Percentiles rank a stretch among this genome's conserved stretches.
Conservation (phyloP, 2,888 invertebrate genomes). For the Hirtodrosophila alboralis region DNA sequence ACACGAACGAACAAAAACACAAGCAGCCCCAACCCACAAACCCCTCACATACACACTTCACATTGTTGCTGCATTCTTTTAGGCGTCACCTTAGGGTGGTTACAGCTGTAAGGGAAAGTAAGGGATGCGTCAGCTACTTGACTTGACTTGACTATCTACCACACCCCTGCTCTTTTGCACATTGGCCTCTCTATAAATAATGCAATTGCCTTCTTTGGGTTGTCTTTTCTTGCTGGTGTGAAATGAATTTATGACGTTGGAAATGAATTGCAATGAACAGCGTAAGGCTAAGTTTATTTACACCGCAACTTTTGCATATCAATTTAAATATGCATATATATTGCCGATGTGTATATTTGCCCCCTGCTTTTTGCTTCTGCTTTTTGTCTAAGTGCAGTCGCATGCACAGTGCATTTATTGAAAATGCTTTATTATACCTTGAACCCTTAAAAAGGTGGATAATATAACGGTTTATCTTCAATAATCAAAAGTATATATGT, state of each 20-base stretch:
- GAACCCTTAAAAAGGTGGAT: too few relatives aligned
- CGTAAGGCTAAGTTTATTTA: constrained; percentile 36
- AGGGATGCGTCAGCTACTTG: constrained; percentile 22
- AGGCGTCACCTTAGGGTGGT: constrained; percentile 18
- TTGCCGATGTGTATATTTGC: background rate
- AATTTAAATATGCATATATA: constrained; percentile 29
- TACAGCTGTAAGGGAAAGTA: constrained; percentile 18
- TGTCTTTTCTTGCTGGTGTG: constrained; percentile 11
- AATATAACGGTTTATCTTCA: too few relatives aligned
- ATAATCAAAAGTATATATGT: too few relatives aligned
- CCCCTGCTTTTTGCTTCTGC: constrained; percentile 6
- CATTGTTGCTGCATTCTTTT: constrained; percentile 23
- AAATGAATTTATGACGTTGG: constrained; percentile 44
- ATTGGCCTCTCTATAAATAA: constrained; percentile 43
- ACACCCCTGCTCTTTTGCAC: too few relatives aligned
- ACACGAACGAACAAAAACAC: background rate
- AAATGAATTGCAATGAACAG: constrained; percentile 39
- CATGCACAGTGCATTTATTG: constrained; percentile 7
- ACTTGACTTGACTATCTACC: constrained; percentile 25
- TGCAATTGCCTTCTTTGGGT: constrained; percentile 42
- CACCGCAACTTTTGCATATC: constrained; percentile 53
- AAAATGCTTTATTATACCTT: constrained; percentile 48
- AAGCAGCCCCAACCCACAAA: background rate
- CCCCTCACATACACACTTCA: background rate
- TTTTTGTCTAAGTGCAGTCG: constrained; percentile 2